Evolutionary conservation across 2,797 vertebrate species (phyloP), one percentile per base, ranked within the genome.

Genomic region (Sparidentex hasta): DNA sequence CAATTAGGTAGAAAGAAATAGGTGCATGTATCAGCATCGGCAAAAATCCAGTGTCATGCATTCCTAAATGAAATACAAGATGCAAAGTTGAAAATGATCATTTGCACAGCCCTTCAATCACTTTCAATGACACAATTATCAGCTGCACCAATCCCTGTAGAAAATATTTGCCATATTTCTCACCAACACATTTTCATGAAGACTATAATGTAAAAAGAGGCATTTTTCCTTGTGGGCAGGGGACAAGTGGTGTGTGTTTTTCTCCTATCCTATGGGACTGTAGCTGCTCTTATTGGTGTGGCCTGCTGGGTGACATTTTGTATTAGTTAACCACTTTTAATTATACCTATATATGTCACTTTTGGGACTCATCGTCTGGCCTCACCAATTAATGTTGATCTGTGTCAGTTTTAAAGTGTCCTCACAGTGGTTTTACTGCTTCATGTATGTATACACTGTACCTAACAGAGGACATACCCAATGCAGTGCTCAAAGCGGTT

Each of bases 401-500:
- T 33, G 33, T 33, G 33, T 33, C 7, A 52, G n/a, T 54, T 63
- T 46, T 55, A 54, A 5, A 29, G 13, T 11, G 21, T 16, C 44
- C 20, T 47, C 1, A 43, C 21, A 8, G 4, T 11, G 55, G 9
- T 46, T 57, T 48, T 20, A 27, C 11, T 48, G 25, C 21, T 20
- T 29, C 38, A 38, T 38, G 7, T 33, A 33, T 33, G 7, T 38
- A 38, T 38, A 38, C 0, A 0, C 2, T 21, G 33, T 9, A 12
- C 58, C 2, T 21, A 51, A 61, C 23, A 27, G 17, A 47, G 0
- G 2, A 78, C 77, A 7, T 80, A 95, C 95, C 96, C 96, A 20
- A 96, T 74, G 2, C 79, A 87, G 85, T 96, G 96, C 54, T 96
- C 96, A 48, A 96, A 96, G 29, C 96, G 95, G 88, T 95, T 96